Percentiles rank a stretch among this genome's conserved stretches.
Conservation (phyloP, 2,888 invertebrate species). For the Aspidiotus rigidus region DNA sequence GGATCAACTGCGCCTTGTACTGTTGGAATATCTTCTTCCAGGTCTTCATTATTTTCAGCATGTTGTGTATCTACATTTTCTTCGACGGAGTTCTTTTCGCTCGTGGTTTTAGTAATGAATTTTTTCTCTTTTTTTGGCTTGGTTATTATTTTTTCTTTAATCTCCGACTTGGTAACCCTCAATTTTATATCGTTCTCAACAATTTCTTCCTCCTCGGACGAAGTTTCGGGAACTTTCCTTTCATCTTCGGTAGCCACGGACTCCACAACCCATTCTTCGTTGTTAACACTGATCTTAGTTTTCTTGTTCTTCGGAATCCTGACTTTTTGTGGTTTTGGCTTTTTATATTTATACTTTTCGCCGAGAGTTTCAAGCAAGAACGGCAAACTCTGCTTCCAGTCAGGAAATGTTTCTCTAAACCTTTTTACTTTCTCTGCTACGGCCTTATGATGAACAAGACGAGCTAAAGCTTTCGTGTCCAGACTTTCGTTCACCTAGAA, state of each 20-base stretch:
- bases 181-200: background rate
- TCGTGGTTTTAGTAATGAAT: background rate
- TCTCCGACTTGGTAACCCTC: background rate
- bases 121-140: background rate
- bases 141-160: background rate
- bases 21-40: slow-evolving; percentile 19
- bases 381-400: slow-evolving; percentile 35
- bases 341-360: slow-evolving; percentile 33
- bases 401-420: slow-evolving; percentile 35
- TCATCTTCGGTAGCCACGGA: background rate
- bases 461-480: slow-evolving; percentile 36
- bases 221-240: background rate
- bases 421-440: slow-evolving; percentile 35
- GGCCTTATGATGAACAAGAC: slow-evolving; percentile 35
- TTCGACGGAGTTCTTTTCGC: background rate
- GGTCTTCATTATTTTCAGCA: slow-evolving; percentile 11
- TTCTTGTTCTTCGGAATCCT: background rate
- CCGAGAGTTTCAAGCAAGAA: slow-evolving; percentile 34
- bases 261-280: background rate
- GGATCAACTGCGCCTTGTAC: slow-evolving; percentile 35
- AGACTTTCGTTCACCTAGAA: slow-evolving; percentile 22
- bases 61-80: background rate
- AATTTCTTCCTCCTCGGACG: background rate
- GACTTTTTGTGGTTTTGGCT: slow-evolving; percentile 1
- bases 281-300: background rate